Percentiles rank a stretch among this genome's conserved stretches.
These are phyloP conservation scores for Leucozona laternaria DNA, from an alignment of 2,888 invertebrate genomes.

Conservation along the genomic window DNA sequence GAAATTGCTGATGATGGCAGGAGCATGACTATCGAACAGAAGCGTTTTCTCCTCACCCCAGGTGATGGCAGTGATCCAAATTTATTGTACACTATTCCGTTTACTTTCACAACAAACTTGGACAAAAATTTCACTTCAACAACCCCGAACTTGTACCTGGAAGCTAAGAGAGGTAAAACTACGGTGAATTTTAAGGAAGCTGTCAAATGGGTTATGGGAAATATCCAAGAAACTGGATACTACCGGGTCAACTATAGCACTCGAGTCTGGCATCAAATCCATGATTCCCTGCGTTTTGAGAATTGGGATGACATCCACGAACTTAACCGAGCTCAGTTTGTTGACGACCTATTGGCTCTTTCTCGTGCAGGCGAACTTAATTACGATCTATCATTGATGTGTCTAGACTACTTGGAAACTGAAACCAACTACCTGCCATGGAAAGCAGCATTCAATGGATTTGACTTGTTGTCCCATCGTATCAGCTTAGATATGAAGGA, in stretches of 20 bases:
- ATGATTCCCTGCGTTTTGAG: constrained; percentile 60
- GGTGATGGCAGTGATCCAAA: constrained; percentile 75
- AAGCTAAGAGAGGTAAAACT: fast-evolving
- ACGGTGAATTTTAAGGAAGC: constrained; percentile 9
- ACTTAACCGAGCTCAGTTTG: constrained; percentile 88
- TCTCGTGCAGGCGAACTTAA: constrained; percentile 85
- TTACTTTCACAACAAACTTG: constrained; percentile 79
- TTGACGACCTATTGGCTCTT: constrained; percentile 88
- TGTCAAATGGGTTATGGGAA: constrained; percentile 80
- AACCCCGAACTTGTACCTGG: constrained; percentile 78
- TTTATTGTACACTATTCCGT: constrained; percentile 80
- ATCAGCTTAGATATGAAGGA: constrained; percentile 50
- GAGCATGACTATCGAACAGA: constrained; percentile 78
- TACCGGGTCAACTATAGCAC: constrained; percentile 90
- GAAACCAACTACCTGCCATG: constrained; percentile 90
- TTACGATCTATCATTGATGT: constrained; percentile 85
- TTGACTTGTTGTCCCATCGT: constrained; percentile 79
- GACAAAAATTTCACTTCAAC: constrained; percentile 78
- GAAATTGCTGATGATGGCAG: constrained; percentile 68
- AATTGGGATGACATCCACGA: constrained; percentile 77
- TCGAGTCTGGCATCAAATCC: constrained; percentile 85
- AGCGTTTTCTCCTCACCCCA: constrained; percentile 80
- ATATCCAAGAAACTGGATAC: constrained; percentile 82
- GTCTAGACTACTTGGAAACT: constrained; percentile 87
- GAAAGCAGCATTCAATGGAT: constrained; percentile 85